These are phyloP conservation scores for Thalassarche chlororhynchos DNA, from an alignment of 2,113 vertebrate species.

Conservation along the genomic window DNA sequence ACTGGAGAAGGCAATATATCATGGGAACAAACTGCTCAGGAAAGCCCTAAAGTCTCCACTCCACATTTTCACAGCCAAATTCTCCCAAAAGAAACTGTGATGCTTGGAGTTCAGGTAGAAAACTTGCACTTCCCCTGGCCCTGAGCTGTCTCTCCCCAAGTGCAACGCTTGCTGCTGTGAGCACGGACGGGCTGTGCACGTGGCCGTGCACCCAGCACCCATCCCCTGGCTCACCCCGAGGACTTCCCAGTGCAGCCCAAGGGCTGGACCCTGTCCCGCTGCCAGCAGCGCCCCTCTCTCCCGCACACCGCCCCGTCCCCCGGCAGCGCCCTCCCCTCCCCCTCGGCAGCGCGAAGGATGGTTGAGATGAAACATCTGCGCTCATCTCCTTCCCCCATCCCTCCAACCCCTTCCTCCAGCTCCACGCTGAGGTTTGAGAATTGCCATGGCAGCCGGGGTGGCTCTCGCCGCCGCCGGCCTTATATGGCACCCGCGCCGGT, in stretches of 20 bases:
- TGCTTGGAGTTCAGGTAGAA: background rate
- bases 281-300: background rate
- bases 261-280: accelerated
- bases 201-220: background rate
- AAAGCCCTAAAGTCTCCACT: background rate
- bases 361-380: background rate
- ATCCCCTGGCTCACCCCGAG: background rate
- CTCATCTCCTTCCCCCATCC: background rate
- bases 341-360: background rate
- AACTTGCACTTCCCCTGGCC: background rate
- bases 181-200: background rate
- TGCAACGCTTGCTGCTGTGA: accelerated
- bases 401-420: background rate
- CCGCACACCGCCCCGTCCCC: background rate
- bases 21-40: background rate
- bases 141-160: background rate
- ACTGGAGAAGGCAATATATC: accelerated
- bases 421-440: background rate
- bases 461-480: background rate
- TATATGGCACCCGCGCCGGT: background rate
- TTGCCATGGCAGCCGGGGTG: background rate
- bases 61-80: background rate
- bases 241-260: background rate
- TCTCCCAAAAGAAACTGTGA: background rate
- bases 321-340: background rate